Conservation (phyloP, 2,888 invertebrate genomes). For the Cecidostiba fungosa region DNA sequence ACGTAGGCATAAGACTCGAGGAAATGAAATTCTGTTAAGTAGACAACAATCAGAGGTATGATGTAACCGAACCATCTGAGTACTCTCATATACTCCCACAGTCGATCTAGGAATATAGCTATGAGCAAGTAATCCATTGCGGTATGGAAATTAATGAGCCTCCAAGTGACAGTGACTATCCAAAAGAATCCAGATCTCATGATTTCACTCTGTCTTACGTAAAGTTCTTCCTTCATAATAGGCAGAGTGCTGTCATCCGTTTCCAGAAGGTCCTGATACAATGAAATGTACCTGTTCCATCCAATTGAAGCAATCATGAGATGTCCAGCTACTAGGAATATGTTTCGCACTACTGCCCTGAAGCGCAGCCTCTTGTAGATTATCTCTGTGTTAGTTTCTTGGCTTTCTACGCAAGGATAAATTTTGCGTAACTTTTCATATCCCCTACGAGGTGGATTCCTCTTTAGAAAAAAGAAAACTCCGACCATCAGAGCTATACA, state of each 20-base stretch:
- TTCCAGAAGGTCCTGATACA: conserved; percentile 90
- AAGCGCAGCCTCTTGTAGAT: conserved; percentile 84
- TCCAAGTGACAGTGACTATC: conserved; percentile 88
- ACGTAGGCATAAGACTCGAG: conserved; percentile 80
- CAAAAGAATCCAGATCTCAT: conserved; percentile 89
- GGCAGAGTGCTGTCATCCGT: conserved; percentile 79
- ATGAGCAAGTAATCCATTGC: conserved; percentile 88
- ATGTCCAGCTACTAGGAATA: conserved; percentile 86
- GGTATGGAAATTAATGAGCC: conserved; percentile 90
- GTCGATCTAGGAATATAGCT: conserved; percentile 90
- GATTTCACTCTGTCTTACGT: conserved; percentile 82
- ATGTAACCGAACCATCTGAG: conserved; percentile 88
- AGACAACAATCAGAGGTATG: conserved; percentile 85
- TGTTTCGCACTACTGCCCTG: conserved; percentile 84
- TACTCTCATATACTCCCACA: conserved; percentile 88
- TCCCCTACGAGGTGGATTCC: conserved; percentile 88
- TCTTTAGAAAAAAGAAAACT: conserved; percentile 85
- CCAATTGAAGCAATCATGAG: conserved; percentile 88
- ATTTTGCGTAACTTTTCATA: conserved; percentile 84
- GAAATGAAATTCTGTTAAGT: conserved; percentile 88
- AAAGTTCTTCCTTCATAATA: conserved; percentile 80
- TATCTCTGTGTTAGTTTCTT: conserved; percentile 80
- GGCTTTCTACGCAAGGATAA: conserved; percentile 74
- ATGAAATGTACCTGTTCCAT: conserved; percentile 92
- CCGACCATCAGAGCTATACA: conserved; percentile 88